Evolutionary conservation across 2,797 vertebrate genomes (phyloP).

Genomic region (Acipenser ruthenus): DNA sequence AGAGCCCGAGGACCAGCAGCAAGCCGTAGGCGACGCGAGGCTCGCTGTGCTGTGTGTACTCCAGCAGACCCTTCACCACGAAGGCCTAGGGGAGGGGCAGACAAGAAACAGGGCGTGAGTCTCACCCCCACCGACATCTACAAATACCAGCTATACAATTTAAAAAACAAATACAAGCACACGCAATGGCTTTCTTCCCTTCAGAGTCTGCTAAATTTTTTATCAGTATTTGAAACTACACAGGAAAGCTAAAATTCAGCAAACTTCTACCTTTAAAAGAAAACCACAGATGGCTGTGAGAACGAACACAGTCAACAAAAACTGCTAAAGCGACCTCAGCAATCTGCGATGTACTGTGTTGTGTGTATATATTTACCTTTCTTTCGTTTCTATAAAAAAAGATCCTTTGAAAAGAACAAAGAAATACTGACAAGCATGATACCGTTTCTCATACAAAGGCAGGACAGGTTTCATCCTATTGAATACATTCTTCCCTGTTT

Average conservation of each 20-base stretch:
- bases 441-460: slow-evolving; percentile 25
- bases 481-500: slow-evolving; percentile 24
- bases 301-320: no score
- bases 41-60: slow-evolving; percentile 74
- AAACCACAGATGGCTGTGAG: no score
- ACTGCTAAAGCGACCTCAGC: background rate
- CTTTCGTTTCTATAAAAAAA: slow-evolving; percentile 33
- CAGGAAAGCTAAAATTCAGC: background rate
- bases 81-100: slow-evolving; percentile 78
- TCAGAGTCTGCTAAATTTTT: no score
- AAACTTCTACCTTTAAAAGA: background rate
- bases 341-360: background rate
- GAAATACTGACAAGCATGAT: slow-evolving; percentile 27
- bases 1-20: slow-evolving; percentile 76
- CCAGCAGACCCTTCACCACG: slow-evolving; percentile 83
- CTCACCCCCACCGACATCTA: background rate
- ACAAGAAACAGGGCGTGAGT: slow-evolving; percentile 63
- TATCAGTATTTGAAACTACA: no score
- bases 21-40: slow-evolving; percentile 73
- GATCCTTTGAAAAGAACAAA: slow-evolving; percentile 46
- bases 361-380: slow-evolving; percentile 33
- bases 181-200: background rate
- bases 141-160: background rate
- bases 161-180: background rate
- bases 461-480: slow-evolving; percentile 31